Conservation (phyloP, 2,888 invertebrate genomes). For the Mycalesis mineus region DNA sequence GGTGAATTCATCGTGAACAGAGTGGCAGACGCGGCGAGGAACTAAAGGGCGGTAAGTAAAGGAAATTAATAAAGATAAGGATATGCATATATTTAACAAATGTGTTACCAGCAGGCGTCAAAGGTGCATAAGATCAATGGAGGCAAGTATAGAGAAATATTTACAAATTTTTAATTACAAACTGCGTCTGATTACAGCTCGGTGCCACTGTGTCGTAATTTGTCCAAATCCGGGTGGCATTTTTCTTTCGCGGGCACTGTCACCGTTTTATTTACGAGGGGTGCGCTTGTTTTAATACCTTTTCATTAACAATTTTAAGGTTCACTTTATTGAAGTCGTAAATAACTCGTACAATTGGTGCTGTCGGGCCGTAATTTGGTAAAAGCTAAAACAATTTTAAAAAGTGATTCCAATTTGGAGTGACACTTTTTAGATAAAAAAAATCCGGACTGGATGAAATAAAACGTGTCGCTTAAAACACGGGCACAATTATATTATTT, state of each 20-base stretch:
- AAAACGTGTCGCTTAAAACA: background rate
- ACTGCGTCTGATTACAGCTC: constrained; percentile 28
- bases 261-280: constrained; percentile 74
- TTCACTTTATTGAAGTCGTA: constrained; percentile 76
- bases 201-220: constrained; percentile 47
- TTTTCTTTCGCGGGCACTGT: constrained; percentile 69
- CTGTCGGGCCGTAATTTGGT: constrained; percentile 57
- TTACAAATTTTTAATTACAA: constrained; percentile 21
- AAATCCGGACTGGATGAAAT: constrained; percentile 14
- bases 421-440: constrained; percentile 19
- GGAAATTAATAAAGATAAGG: too few species aligned
- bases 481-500: background rate
- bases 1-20: too few species aligned
- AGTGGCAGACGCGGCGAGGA: too few species aligned
- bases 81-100: too few species aligned
- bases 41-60: too few species aligned
- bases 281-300: constrained; percentile 71
- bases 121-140: too few species aligned
- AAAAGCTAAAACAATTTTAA: constrained; percentile 44
- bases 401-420: constrained; percentile 18
- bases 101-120: too few species aligned
- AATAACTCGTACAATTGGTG: constrained; percentile 67
- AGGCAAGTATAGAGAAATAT: background rate
- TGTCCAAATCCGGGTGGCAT: constrained; percentile 65
- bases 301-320: constrained; percentile 79